Evolutionary conservation across 2,797 vertebrate species (phyloP), one percentile per base, ranked within the genome.

Genomic region (Epinephelus awoara): DNA sequence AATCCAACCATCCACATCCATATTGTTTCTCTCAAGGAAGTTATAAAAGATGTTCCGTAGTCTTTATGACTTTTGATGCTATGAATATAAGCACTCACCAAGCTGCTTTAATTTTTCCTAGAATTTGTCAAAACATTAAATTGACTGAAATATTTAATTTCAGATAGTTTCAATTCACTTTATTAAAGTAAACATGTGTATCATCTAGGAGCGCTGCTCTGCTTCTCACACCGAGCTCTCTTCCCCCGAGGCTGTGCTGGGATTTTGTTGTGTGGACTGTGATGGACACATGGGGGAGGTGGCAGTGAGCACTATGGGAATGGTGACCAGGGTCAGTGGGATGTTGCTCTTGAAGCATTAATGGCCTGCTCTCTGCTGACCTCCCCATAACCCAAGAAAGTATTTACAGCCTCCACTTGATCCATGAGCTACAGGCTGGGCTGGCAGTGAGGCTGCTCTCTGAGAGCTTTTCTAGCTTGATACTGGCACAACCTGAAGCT

Each of bases 351-450:
- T 92, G 92, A 92, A 88, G 90, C 89, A 89, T 91, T 93, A 93
- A 93, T 91, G 90, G 85, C 80, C 83, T 25, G 69, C 72, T 91
- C 91, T 87, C 76, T 3, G 81, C 70, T 93, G 93, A 94, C 94
- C 93, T 90, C 89, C 56, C 21, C 2, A 11, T 91, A 90, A 94
- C 91, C 93, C 87, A 77, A 89, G 72, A 82, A 93, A 92, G 91
- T 91, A 93, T 94, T 95, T 94, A 94, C 92, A 92, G 79, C 94
- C 93, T 94, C 85, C 85, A 92, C 94, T 94, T 93, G 93, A 93
- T 93, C 92, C 92, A 90, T 92, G 92, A 92, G 89, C 89, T 86
- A 69, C 77, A 85, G 78, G 75, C 85, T 52, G 73, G 21, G 72
- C 42, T 66, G 74, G 66, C 69, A 62, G 74, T 61, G 51, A 69